Evolutionary conservation across 2,797 vertebrate genomes (phyloP), one percentile per base, ranked within the genome.

Genomic region (Eulemur mongoz): DNA sequence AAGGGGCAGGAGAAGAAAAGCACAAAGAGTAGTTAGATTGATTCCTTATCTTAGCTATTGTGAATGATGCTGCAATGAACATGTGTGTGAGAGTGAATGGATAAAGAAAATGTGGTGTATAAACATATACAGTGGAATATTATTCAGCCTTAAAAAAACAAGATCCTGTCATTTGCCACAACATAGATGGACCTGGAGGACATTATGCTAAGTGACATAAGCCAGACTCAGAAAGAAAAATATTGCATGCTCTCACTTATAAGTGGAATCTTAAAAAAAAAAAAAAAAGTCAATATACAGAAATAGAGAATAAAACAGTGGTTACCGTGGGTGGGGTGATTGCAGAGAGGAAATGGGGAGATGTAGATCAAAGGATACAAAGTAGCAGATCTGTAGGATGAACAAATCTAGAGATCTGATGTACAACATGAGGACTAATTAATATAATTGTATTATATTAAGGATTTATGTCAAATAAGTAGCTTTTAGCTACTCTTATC

Each of bases 21-120:
- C 10, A 20, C 11, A 52, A 78, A 50, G 5, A 25, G 57, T 4
- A 30, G 91, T 52, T 18, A 5, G 27, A 73, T 15, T 32, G 1
- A 17, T 82, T 38, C 35, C 15, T 2, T 43, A 2, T 48, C n/a
- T 27, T 18, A 52, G 17, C 73, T 38, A 25, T 23, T 73, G 4
- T 85, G 52, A 85, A 32, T 32, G 50, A 20, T 50, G 30, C 18
- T 30, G 45, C n/a, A 13, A 22, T 15, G 59, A 54, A 18, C 23
- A 38, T 1, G 10, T 11, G n/a, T 13, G 4, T 50, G 25, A 7
- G 4, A 32, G 1, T 23, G 27, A 4, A 45, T 11, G 32, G 38
- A 67, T 13, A 27, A 40, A 23, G 27, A 30, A n/a, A 80, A 35
- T 27, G 38, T 14, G 27, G 13, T 32, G 32, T 25, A 15, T 45